phyloP scores from a whole-genome alignment of 1,140 invertebrate species.

The Drosophila triauraria region DNA sequence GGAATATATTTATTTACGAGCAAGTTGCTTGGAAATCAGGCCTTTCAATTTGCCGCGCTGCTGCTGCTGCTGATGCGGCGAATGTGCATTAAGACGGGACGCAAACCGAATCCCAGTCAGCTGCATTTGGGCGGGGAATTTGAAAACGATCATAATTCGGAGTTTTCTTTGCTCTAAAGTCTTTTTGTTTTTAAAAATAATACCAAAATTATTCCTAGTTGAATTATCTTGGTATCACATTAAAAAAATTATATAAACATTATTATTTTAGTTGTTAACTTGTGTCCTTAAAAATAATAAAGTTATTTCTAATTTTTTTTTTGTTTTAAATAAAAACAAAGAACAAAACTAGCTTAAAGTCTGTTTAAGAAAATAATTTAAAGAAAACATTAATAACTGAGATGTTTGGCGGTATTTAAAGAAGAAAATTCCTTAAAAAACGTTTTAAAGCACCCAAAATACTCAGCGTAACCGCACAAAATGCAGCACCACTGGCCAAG shows the following conservation, averaged over 20 bases:
- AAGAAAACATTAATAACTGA: too few species aligned
- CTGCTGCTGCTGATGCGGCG: background rate
- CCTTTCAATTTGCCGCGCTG: slow-evolving; percentile 20
- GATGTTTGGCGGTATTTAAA: too few species aligned
- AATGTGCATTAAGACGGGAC: slow-evolving; percentile 23
- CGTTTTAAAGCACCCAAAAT: background rate
- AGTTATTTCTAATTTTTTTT: too few species aligned
- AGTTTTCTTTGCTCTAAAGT: background rate
- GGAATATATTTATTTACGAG: background rate
- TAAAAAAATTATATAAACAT: background rate
- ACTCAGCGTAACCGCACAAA: background rate
- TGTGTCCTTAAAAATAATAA: too few species aligned
- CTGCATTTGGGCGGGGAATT: slow-evolving; percentile 30
- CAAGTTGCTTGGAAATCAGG: background rate
- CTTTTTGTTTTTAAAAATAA: background rate
- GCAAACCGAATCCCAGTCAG: slow-evolving; percentile 8
- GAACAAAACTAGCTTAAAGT: too few species aligned
- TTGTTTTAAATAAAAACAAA: too few species aligned
- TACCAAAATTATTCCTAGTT: background rate
- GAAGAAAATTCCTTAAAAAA: too few species aligned
- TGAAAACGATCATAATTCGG: background rate
- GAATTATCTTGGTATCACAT: too few species aligned
- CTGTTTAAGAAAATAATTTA: too few species aligned
- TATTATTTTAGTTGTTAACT: too few species aligned
- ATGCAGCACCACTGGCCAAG: background rate